phyloP scores from a whole-genome alignment of 2,797 vertebrate genomes.

The Onychomys arenicola region DNA sequence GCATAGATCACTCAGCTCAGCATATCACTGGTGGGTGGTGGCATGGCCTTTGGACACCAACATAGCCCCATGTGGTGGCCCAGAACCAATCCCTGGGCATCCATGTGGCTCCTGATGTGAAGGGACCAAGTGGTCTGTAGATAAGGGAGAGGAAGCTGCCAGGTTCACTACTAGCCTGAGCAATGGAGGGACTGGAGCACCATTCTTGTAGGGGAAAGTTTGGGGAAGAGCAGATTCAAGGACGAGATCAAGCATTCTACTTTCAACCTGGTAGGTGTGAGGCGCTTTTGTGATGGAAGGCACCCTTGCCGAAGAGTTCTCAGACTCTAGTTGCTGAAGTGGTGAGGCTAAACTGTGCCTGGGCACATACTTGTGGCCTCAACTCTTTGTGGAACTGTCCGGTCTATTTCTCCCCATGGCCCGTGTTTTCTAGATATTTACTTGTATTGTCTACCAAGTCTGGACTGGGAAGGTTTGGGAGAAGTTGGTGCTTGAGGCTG shows the following conservation, averaged over 20 bases:
- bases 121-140: neutral
- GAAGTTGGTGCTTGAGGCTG: neutral
- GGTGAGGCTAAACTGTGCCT: neutral
- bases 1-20: neutral
- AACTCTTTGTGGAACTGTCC: neutral
- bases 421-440: neutral
- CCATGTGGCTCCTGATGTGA: neutral
- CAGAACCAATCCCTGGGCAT: neutral
- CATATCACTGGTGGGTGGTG: no score
- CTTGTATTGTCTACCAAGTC: neutral
- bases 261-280: neutral
- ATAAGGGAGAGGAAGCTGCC: neutral
- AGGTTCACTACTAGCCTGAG: neutral
- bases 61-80: neutral
- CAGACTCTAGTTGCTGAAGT: neutral
- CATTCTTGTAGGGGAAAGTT: neutral
- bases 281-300: neutral
- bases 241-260: rapidly evolving
- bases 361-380: neutral
- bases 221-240: neutral
- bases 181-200: neutral
- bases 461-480: neutral
- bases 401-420: neutral
- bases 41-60: neutral
- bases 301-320: neutral